These are phyloP conservation scores for Pomacea canaliculata DNA, from an alignment of 2,888 invertebrate genomes.

Conservation along the genomic window DNA sequence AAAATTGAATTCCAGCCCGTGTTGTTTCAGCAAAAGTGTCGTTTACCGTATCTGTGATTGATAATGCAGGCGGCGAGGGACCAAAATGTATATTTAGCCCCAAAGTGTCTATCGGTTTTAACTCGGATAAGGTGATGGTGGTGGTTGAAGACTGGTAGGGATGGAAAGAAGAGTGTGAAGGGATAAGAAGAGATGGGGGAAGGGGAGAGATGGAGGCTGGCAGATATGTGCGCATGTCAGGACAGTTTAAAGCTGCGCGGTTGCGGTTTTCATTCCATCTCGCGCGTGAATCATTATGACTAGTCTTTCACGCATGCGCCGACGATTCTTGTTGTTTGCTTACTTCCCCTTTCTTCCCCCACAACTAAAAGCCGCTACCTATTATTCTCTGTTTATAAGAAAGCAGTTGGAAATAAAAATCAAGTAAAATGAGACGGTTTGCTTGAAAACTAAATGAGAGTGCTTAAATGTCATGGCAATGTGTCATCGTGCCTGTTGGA, in stretches of 20 bases:
- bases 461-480: too few species aligned
- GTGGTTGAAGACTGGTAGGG: not conserved
- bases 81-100: not conserved
- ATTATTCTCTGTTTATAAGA: not conserved
- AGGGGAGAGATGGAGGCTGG: not conserved
- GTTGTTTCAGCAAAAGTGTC: not conserved
- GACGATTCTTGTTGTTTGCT: too few species aligned
- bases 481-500: too few species aligned
- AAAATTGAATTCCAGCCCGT: conserved; percentile 9
- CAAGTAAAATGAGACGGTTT: too few species aligned
- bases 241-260: too few species aligned
- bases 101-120: conserved; percentile 1
- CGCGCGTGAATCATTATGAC: too few species aligned
- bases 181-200: not conserved
- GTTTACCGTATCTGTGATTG: conserved; percentile 4
- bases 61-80: not conserved
- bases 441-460: too few species aligned
- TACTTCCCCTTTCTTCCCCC: not conserved
- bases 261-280: too few species aligned
- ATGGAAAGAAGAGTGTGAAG: too few species aligned
- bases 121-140: not conserved
- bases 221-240: not conserved
- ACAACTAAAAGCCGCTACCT: not conserved
- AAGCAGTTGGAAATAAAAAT: too few species aligned
- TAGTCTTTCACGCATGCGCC: too few species aligned